Base-by-base conservation (phyloP, 1,140 invertebrate genomes). In the Cydia fagiglandana region DNA sequence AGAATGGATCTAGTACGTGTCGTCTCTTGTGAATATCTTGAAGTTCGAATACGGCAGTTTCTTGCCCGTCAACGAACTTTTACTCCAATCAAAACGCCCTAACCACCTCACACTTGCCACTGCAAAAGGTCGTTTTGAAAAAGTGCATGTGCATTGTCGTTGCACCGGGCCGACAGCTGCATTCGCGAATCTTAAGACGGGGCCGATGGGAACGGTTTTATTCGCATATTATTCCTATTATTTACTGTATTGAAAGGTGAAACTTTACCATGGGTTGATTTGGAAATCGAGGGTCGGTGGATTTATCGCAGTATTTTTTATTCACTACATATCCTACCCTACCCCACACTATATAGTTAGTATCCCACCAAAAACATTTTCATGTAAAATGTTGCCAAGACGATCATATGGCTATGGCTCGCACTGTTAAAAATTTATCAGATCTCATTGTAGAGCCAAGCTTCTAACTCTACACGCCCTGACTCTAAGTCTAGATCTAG, bases 201-300 rank as follows among this genome's bases (percentile, higher is more conserved):
- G 50, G 15, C 53, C 56, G 56, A n/a, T 61, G 56, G 56, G 56
- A 61, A 61, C 56, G 56, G 56, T 24, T 61, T 61, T 61, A 61
- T 61, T 61, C 56, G 56, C 56, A 61, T 61, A 61, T 61, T 61
- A 61, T 61, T 61, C 56, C 56, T 24, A 61, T 61, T 61, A 61
- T 61, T 61, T 61, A 61, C 17, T 61, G 53, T 17, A 17, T 61
- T 24, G 56, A 61, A 61, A 61, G 56, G 53, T 61, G n/a, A 53
- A n/a, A 73, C 75, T 82, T 84, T 80, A 78, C 80, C 80, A 79
- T 79, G 83, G 83, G 75, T 83, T 81, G 70, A 68, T 76, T 83
- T 76, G 77, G 50, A 56, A 77, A 61, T 61, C 10, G 2, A 12
- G 6, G 56, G 56, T 2, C 10, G 56, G 20, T 24, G 34, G 70